These are phyloP conservation scores for Aldabrachelys gigantea DNA, from an alignment of 2,113 vertebrate genomes.

Conservation along the genomic window DNA sequence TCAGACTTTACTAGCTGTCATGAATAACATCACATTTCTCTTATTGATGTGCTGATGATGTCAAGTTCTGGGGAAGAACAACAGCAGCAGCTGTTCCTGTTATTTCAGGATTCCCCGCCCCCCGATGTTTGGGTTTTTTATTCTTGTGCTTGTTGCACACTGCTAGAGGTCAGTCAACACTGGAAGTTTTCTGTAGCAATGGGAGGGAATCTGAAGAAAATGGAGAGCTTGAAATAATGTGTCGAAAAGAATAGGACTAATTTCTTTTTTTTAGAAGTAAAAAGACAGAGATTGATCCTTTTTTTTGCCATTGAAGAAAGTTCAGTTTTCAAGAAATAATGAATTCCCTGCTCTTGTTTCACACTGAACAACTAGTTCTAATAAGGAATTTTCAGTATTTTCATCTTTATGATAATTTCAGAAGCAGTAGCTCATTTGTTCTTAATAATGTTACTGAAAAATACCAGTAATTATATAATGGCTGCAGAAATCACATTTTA, in stretches of 20 bases:
- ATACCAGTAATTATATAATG: slow-evolving; percentile 87
- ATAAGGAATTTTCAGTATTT: slow-evolving; percentile 79
- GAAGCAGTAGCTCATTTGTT: slow-evolving; percentile 77
- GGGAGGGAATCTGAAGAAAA: slow-evolving; percentile 32
- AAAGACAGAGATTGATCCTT: slow-evolving; percentile 52
- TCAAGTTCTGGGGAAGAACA: neutral
- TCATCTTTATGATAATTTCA: slow-evolving; percentile 78
- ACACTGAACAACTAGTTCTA: slow-evolving; percentile 61
- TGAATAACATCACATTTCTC: neutral
- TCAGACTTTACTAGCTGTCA: neutral
- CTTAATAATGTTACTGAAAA: slow-evolving; percentile 81
- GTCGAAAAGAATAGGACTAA: slow-evolving; percentile 24
- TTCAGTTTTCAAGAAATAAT: slow-evolving; percentile 65
- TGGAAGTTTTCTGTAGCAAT: slow-evolving; percentile 4
- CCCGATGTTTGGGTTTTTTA: neutral
- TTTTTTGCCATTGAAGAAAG: slow-evolving; percentile 57
- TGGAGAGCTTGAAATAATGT: slow-evolving; percentile 27
- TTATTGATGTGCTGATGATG: neutral
- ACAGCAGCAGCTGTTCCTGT: neutral
- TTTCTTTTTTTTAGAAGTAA: slow-evolving; percentile 37
- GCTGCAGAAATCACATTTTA: slow-evolving; percentile 82
- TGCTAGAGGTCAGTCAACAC: slow-evolving; percentile 6
- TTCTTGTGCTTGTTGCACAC: neutral
- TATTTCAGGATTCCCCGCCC: slow-evolving; percentile 15
- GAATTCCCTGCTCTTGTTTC: slow-evolving; percentile 42